Percentiles rank a stretch among this genome's conserved stretches.
phyloP scores from a whole-genome alignment of 2,113 vertebrate species.

The Carlito syrichta region DNA sequence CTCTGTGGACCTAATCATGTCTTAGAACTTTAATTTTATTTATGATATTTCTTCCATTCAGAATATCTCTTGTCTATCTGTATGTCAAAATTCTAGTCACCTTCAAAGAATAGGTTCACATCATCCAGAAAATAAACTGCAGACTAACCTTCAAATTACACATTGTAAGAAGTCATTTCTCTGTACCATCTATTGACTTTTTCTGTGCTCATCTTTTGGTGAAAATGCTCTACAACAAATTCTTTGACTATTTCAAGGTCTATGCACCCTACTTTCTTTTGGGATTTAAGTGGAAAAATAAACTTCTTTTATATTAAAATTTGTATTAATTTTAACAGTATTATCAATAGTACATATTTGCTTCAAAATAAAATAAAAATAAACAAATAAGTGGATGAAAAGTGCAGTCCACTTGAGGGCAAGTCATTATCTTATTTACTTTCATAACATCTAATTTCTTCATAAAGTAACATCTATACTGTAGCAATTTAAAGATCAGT shows the following conservation, averaged over 20 bases:
- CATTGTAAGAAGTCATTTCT: neutral
- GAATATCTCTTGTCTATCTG: neutral
- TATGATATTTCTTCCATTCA: neutral
- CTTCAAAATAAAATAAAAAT: neutral
- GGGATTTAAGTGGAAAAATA: neutral
- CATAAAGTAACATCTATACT: neutral
- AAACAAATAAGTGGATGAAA: neutral
- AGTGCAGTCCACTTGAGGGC: neutral
- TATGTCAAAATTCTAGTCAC: neutral
- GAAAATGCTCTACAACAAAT: neutral
- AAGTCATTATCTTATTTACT: neutral
- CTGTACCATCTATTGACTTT: neutral
- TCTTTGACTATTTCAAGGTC: neutral
- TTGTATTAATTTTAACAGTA: neutral
- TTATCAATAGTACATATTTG: neutral
- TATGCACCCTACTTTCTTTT: neutral
- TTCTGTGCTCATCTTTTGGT: neutral
- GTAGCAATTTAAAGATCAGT: neutral
- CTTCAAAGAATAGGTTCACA: neutral
- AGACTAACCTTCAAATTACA: neutral
- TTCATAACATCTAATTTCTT: neutral
- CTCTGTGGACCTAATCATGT: neutral
- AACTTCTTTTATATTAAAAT: neutral
- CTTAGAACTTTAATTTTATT: neutral
- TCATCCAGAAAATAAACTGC: neutral